phyloP scores from a whole-genome alignment of 2,113 vertebrate species.

The Heptranchias perlo region DNA sequence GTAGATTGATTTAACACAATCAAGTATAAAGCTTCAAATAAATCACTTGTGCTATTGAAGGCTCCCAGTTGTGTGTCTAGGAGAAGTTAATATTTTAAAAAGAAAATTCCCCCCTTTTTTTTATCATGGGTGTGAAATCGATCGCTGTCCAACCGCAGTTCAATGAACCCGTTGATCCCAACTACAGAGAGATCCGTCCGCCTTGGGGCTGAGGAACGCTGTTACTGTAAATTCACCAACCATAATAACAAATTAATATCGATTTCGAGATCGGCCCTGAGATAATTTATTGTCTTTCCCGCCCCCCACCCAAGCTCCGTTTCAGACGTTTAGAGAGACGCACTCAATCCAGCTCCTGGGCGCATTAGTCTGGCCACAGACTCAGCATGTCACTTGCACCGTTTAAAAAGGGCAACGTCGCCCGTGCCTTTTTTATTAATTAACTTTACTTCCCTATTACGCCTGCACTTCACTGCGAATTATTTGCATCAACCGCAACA shows the following conservation, averaged over 20 bases:
- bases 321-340: neutral
- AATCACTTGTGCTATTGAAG: neutral
- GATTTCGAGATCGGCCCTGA: neutral
- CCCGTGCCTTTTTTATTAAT: neutral
- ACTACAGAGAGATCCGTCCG: neutral
- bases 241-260: neutral
- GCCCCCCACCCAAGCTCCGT: neutral
- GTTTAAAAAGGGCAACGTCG: neutral
- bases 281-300: neutral
- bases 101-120: neutral
- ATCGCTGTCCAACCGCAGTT: neutral
- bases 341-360: neutral
- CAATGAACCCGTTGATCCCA: conserved; percentile 7
- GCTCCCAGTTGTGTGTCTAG: neutral
- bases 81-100: neutral
- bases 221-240: neutral
- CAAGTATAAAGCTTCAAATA: neutral
- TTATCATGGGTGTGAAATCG: neutral
- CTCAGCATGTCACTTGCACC: neutral
- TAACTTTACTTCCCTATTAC: neutral
- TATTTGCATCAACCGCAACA: neutral
- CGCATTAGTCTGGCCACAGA: neutral
- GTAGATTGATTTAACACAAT: neutral
- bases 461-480: neutral
- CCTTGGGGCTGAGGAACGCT: neutral